Evolutionary conservation across 30 jellyfish, hydroid and myxozoan genomes (phyloP), one percentile per base, ranked within the genome.

Genomic region (Phacellophora camtschatica): DNA sequence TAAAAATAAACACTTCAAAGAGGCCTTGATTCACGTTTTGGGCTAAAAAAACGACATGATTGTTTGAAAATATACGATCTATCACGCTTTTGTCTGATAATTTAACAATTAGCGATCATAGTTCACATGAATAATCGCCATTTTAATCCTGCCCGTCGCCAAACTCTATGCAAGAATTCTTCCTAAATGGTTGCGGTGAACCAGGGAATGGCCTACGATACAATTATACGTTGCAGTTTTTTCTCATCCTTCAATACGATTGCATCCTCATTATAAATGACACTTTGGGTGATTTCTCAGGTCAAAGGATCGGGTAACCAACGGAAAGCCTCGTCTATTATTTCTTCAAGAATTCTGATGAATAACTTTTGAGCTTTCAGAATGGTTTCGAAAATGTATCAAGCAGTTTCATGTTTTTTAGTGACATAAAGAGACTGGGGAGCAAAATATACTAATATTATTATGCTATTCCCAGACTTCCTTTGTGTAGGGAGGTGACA

Each of bases 61-160:
- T 63, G 28, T 36, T 63, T 63, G 24, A 15, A 3, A 10, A 24
- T 3, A 32, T 32, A 63, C 32, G 16, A 63, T 25, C 77, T 32
- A 32, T 63, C 77, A 63, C 27, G 23, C 23, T 24, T 74, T 28
- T 77, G 74, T 77, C 90, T 35, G 48, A 23, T 59, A 46, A 39
- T 46, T 20, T 65, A 29, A 19, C 81, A 73, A 37, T 59, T 43
- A 61, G 30, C 67, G 82, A 59, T 51, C 82, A 63, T 58, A 57
- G 57, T 35, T 80, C 77, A 48, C 23, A 31, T 42, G 20, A 32
- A 34, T 66, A 39, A 66, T 37, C 63, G 20, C 63, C 11, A 16
- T 15, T 32, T 11, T 80, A 80, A 80, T 80, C 91, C 91, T 5
- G 13, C 20, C 15, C 41, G 91, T 80, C 91, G 91, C 91, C 91